A percentile compares a stretch with the other conserved stretches of the same genome.
Evolutionary conservation across 1,140 invertebrate species (phyloP).

Genomic region (Teleogryllus occipitalis): DNA sequence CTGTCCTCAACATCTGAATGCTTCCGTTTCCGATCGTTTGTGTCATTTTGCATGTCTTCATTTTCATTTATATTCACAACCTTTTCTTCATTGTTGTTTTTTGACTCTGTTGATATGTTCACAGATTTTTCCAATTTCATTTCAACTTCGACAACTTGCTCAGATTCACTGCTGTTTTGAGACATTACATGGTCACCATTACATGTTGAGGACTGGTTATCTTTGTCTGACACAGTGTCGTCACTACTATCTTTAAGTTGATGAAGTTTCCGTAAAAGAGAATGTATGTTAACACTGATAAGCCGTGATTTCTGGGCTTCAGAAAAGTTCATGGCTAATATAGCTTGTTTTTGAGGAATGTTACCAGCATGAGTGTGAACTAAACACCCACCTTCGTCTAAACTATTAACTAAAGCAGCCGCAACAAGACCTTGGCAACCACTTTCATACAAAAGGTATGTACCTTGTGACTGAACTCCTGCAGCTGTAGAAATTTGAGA

Average conservation of each 20-base stretch:
- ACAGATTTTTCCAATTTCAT: conserved; percentile 30
- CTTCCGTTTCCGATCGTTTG: conserved; percentile 10
- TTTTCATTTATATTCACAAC: background rate
- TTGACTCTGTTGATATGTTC: background rate
- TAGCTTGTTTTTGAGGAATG: conserved; percentile 62
- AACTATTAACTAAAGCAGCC: conserved; percentile 67
- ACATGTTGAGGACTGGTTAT: background rate
- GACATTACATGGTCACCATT: conserved; percentile 7
- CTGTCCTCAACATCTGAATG: conserved; percentile 9
- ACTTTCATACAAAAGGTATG: conserved; percentile 79
- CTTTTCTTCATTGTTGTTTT: background rate
- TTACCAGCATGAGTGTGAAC: conserved; percentile 74
- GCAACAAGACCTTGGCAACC: conserved; percentile 73
- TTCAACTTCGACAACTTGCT: conserved; percentile 33
- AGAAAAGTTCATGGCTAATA: conserved; percentile 68
- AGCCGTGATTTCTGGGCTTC: conserved; percentile 55
- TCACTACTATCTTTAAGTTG: background rate
- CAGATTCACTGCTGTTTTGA: background rate
- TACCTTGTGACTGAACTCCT: conserved; percentile 68
- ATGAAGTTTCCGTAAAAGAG: conserved; percentile 9
- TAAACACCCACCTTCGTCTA: conserved; percentile 54
- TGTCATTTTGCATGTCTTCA: background rate
- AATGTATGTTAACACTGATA: conserved; percentile 59
- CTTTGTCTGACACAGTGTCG: background rate
- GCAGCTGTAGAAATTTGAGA: conserved; percentile 75